Base-by-base conservation (phyloP, 2,113 vertebrate genomes). In the Eublepharis macularius region DNA sequence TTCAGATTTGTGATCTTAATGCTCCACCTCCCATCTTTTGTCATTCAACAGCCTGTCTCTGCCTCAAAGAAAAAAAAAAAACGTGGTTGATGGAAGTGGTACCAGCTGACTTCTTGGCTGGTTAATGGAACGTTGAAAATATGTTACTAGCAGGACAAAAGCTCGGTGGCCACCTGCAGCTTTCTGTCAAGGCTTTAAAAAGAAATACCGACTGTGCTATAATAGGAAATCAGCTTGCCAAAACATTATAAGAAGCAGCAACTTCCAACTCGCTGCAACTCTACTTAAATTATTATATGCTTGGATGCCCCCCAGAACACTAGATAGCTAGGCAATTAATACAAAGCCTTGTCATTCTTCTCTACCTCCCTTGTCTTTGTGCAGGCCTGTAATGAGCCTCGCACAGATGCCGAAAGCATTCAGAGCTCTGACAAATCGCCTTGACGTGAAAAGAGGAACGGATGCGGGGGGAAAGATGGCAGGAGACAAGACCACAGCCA, bases 301-400 rank as follows among this genome's bases (percentile, higher is more conserved):
- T 94, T 94, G 93, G 91, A 87, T 91, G 90, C 36, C 68, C 92
- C 32, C 81, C 87, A 90, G 92, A 95, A 94, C 90, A 95, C 91
- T 89, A 95, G 92, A 96, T 93, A 95, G 93, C 88, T 92, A 75
- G 88, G 92, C 94, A 94, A 95, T 96, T 95, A 96, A 94, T 94
- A 91, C 90, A 96, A 92, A 85, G 86, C 83, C 84, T 57, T 92
- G 94, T 93, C 95, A 94, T 86, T 90, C 74, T 93, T 91, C 87
- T 89, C 94, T 88, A 94, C 92, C 94, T 94, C 66, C 2, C 91
- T 92, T 81, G 3, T 93, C 89, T 95, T 85, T 87, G 87, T 80
- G 72, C 76, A 93, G 88, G 90, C 86, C 91, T 92, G 88, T 95
- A 96, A 95, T 94, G 95, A 96, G 93, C 73, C 32, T 85, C 36